phyloP scores from a whole-genome alignment of 1,140 invertebrate species.

The Hyles euphorbiae region DNA sequence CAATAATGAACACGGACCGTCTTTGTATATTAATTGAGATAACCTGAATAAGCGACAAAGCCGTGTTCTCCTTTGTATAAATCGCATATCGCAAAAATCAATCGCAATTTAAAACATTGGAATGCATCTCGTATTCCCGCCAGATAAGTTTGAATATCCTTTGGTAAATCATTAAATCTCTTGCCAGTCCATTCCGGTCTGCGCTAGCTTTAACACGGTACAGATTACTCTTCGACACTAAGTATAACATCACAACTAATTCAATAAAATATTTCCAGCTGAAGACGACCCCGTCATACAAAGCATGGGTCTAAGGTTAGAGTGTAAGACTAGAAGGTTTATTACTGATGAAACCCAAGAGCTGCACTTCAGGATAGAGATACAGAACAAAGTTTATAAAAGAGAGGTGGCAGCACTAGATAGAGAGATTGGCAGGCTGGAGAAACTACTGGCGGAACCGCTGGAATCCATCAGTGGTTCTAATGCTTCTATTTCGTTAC shows the following conservation, averaged over 20 bases:
- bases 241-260: neutral
- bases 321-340: conserved; percentile 89
- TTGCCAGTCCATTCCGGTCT: no score
- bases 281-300: conserved; percentile 89
- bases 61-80: no score
- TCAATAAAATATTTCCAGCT: conserved; percentile 45
- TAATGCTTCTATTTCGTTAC: conserved; percentile 75
- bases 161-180: no score
- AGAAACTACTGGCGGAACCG: conserved; percentile 79
- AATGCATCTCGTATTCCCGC: no score
- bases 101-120: no score
- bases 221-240: neutral
- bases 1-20: no score
- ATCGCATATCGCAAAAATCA: no score
- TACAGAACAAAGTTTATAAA: conserved; percentile 93
- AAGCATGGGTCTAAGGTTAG: conserved; percentile 90
- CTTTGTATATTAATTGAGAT: no score
- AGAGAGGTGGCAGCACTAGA: conserved; percentile 88
- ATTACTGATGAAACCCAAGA: conserved; percentile 85
- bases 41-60: no score
- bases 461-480: conserved; percentile 74
- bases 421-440: conserved; percentile 85
- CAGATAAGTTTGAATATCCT: no score
- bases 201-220: no score
- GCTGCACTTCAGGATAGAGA: conserved; percentile 89